Evolutionary conservation across 2,888 invertebrate species (phyloP).

Genomic region (Rhopalosiphum nymphaeae): DNA sequence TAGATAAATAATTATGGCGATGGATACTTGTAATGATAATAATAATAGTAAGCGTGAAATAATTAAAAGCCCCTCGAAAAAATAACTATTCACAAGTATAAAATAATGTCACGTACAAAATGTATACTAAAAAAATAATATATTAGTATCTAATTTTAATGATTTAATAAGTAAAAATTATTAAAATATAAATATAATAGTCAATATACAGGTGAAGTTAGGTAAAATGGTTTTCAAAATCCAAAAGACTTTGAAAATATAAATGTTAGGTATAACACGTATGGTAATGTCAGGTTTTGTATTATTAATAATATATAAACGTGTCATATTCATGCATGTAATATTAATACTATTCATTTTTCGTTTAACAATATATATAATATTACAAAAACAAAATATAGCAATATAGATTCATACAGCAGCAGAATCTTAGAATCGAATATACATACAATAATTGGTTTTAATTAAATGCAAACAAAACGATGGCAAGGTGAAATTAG

Average conservation of each 20-base stretch:
- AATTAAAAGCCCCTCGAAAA: not conserved
- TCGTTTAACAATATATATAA: not conserved
- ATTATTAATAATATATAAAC: not conserved
- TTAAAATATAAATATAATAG: not conserved
- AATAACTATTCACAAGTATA: not conserved
- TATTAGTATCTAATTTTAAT: not conserved
- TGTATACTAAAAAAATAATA: not conserved
- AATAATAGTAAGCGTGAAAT: not conserved
- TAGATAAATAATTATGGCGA: not conserved
- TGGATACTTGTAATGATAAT: not conserved
- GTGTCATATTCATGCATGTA: not conserved
- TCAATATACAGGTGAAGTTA: not conserved
- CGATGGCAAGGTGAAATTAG: not conserved
- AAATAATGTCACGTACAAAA: not conserved
- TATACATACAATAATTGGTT: not conserved
- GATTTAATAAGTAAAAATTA: not conserved
- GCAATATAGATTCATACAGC: not conserved
- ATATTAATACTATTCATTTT: not conserved
- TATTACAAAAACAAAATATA: not conserved
- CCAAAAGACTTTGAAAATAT: not conserved
- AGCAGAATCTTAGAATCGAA: not conserved
- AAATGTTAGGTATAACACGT: not conserved
- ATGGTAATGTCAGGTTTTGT: not conserved
- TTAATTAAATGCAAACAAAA: not conserved
- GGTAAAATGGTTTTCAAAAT: not conserved